A percentile compares a stretch with the other conserved stretches of the same genome.
Conservation (phyloP, 2,113 vertebrate genomes). For the Sciurus niger region DNA sequence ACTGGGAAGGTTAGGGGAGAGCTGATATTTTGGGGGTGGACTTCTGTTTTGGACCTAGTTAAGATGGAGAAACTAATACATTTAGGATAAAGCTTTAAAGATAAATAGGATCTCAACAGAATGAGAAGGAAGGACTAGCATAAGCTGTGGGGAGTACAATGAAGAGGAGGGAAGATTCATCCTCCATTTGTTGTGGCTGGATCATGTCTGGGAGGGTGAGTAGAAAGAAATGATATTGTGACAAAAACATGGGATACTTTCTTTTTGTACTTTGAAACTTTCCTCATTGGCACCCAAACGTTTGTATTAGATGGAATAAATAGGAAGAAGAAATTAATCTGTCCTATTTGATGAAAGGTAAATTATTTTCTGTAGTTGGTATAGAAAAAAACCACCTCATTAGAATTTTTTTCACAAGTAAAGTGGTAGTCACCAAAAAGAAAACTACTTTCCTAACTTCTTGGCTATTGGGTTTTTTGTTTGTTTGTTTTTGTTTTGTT, state of each 20-base stretch:
- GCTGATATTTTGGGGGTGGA: neutral
- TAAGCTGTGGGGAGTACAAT: neutral
- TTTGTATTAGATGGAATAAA: conserved; percentile 36
- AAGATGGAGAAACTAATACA: neutral
- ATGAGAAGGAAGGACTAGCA: neutral
- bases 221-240: neutral
- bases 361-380: conserved; percentile 29
- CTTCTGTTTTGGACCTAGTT: neutral
- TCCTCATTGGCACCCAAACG: conserved; percentile 11
- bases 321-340: neutral
- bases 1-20: neutral
- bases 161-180: neutral
- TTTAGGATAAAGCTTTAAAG: neutral
- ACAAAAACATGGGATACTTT: neutral
- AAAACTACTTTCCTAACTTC: neutral
- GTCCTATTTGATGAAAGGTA: conserved; percentile 36
- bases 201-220: neutral
- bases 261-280: neutral
- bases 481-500: no score
- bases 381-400: neutral
- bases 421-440: conserved; percentile 20
- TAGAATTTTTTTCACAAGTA: conserved; percentile 30
- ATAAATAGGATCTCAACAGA: neutral
- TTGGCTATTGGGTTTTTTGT: neutral
- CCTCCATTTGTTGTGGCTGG: neutral